A percentile compares a stretch with the other conserved stretches of the same genome.
Conservation (phyloP, 2,888 invertebrate species). For the Steromphala cineraria region DNA sequence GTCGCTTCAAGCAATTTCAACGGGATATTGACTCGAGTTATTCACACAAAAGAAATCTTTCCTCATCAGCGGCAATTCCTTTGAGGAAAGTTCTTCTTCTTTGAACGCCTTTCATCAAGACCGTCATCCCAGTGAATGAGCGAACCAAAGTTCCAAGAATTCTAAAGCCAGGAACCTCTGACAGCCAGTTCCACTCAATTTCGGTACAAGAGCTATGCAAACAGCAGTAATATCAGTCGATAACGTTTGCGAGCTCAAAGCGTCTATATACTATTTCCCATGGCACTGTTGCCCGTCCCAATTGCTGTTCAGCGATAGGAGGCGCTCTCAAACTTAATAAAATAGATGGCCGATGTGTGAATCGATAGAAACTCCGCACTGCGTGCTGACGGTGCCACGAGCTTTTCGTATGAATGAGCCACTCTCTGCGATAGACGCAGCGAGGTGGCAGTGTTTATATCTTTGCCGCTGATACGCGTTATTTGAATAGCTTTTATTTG, state of each 20-base stretch:
- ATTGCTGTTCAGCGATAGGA: not conserved
- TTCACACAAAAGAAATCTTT: constrained; percentile 8
- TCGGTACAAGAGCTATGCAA: constrained; percentile 13
- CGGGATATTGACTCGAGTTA: not conserved
- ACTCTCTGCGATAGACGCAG: not conserved
- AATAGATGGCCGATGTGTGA: constrained; percentile 3
- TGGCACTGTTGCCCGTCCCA: not conserved
- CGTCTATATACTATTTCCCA: not conserved
- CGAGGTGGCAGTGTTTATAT: not conserved
- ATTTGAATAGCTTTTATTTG: not conserved
- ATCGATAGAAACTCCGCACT: constrained; percentile 9
- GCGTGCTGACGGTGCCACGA: not conserved
- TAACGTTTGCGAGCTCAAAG: not conserved
- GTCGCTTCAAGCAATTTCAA: constrained; percentile 12
- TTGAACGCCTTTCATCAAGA: not conserved
- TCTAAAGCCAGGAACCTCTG: constrained; percentile 2
- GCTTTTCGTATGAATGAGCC: constrained; percentile 11
- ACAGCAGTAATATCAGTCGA: not conserved
- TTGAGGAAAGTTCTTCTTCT: not conserved
- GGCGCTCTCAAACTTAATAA: constrained; percentile 12
- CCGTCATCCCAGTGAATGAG: not conserved
- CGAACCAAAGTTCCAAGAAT: constrained; percentile 9
- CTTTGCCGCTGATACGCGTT: not conserved
- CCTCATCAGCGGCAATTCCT: not conserved
- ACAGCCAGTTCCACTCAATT: constrained; percentile 2